Percentiles rank a stretch among this genome's conserved stretches.
These are phyloP conservation scores for Berghia stephanieae DNA, from an alignment of 1,140 invertebrate species.

Conservation along the genomic window DNA sequence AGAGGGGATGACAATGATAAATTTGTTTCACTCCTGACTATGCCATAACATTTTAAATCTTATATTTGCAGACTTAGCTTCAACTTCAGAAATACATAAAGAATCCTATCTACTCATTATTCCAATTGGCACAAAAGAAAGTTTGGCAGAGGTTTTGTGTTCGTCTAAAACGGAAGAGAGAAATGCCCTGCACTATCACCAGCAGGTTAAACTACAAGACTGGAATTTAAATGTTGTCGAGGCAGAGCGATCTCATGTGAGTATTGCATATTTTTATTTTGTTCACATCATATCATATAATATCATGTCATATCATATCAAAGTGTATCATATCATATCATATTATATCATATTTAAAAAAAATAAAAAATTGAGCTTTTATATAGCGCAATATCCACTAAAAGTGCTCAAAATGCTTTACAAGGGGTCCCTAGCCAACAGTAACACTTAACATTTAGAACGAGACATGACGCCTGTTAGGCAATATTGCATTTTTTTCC, in stretches of 20 bases:
- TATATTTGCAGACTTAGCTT: not conserved
- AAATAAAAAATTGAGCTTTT: too few species aligned
- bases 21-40: not conserved
- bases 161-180: not conserved
- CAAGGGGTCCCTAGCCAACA: not conserved
- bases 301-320: not conserved
- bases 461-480: too few species aligned
- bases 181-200: constrained; percentile 14
- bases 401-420: not conserved
- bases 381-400: not conserved
- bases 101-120: constrained; percentile 32
- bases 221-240: constrained; percentile 37
- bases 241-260: constrained; percentile 33
- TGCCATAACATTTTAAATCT: not conserved
- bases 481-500: too few species aligned
- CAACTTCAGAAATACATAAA: constrained; percentile 21
- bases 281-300: not conserved
- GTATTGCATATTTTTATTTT: too few species aligned
- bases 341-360: not conserved
- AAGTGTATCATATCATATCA: not conserved
- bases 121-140: constrained; percentile 27
- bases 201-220: constrained; percentile 5
- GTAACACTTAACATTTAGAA: too few species aligned
- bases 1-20: not conserved
- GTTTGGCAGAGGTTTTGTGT: constrained; percentile 23